phyloP scores from a whole-genome alignment of 2,888 invertebrate genomes.

The Bursaphelenchus okinawaensis region DNA sequence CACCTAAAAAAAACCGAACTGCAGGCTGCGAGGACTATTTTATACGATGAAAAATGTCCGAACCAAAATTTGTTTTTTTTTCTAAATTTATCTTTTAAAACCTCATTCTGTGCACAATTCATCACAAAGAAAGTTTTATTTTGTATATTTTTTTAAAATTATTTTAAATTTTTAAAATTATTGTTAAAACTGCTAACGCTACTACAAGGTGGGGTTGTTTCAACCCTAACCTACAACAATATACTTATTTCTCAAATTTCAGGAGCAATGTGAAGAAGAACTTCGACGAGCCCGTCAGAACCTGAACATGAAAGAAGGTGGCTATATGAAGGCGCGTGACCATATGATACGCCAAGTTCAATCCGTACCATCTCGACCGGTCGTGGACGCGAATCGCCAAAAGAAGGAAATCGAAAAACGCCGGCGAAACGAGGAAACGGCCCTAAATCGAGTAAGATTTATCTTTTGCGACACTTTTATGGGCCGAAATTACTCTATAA shows the following conservation, averaged over 20 bases:
- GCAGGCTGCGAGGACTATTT: no score
- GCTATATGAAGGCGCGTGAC: slow-evolving; percentile 21
- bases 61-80: no score
- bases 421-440: slow-evolving; percentile 48
- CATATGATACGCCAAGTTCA: slow-evolving; percentile 13
- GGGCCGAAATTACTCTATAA: no score
- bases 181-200: no score
- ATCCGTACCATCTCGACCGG: slow-evolving; percentile 14
- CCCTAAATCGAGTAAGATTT: slow-evolving; percentile 28
- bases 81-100: not conserved
- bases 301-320: slow-evolving; percentile 20
- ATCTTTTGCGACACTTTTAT: no score
- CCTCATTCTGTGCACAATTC: not conserved
- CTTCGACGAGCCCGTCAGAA: slow-evolving; percentile 24
- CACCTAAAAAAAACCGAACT: no score
- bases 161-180: no score
- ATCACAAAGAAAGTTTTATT: not conserved
- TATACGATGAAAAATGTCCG: no score
- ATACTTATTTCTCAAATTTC: slow-evolving; percentile 5
- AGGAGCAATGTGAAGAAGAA: slow-evolving; percentile 28
- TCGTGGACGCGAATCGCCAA: slow-evolving; percentile 20
- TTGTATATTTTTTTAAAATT: not conserved
- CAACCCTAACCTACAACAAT: no score
- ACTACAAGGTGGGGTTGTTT: no score
- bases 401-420: slow-evolving; percentile 48